Evolutionary conservation across 1,140 invertebrate species (phyloP).

Genomic region (Drosophila sturtevanti): DNA sequence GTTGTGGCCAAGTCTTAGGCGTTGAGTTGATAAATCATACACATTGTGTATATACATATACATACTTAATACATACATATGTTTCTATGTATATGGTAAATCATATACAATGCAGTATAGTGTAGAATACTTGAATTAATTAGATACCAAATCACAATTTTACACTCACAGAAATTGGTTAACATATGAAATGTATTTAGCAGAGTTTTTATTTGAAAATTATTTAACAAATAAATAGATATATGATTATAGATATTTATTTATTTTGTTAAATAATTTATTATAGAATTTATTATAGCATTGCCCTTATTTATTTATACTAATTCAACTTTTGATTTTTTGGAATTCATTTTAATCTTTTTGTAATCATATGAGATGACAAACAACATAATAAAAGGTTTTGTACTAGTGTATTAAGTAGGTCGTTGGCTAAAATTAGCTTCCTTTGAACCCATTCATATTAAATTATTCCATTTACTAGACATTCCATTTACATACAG

Average conservation of each 20-base stretch:
- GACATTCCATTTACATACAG: neutral
- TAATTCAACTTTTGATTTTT: too few relatives aligned
- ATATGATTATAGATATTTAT: too few relatives aligned
- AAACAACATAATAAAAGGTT: neutral
- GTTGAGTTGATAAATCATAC: slow-evolving; percentile 67
- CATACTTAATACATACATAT: too few relatives aligned
- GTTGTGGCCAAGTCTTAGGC: slow-evolving; percentile 70
- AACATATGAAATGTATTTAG: too few relatives aligned
- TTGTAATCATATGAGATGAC: too few relatives aligned
- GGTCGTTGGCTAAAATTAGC: neutral
- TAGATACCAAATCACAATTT: neutral
- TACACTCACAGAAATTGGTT: neutral
- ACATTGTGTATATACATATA: slow-evolving; percentile 11
- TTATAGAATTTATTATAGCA: too few relatives aligned
- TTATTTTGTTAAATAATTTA: too few relatives aligned
- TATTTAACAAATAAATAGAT: too few relatives aligned
- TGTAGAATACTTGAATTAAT: slow-evolving; percentile 2
- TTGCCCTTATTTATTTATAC: too few relatives aligned
- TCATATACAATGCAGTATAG: neutral
- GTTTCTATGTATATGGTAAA: neutral
- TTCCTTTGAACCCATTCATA: neutral
- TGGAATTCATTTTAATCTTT: too few relatives aligned
- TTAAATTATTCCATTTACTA: slow-evolving; percentile 8
- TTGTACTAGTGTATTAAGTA: neutral
- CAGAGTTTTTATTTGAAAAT: too few relatives aligned